Conservation (phyloP, 2,888 invertebrate genomes). For the Xanthia icteritia region DNA sequence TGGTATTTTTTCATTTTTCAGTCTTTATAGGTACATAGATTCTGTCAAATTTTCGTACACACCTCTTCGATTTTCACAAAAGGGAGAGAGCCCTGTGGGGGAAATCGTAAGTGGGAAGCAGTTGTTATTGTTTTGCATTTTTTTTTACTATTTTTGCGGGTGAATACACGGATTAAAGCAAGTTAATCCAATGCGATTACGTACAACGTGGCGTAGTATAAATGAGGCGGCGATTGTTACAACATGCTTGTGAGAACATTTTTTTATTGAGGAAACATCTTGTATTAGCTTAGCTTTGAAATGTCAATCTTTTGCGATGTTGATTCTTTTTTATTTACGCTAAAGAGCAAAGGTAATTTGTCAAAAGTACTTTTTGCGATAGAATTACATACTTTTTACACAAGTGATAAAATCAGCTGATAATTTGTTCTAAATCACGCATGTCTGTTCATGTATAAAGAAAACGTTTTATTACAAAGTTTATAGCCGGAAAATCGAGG, state of each 20-base stretch:
- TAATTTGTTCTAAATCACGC: slow-evolving; percentile 12
- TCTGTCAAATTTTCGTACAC: neutral
- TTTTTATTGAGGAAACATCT: slow-evolving; percentile 61
- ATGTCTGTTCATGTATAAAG: neutral
- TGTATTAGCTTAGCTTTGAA: slow-evolving; percentile 42
- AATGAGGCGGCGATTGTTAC: slow-evolving; percentile 55
- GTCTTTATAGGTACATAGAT: neutral
- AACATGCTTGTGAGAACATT: slow-evolving; percentile 58
- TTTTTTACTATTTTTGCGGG: neutral
- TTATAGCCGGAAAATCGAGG: slow-evolving; percentile 34
- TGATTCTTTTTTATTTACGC: slow-evolving; percentile 24
- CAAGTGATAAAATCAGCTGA: neutral
- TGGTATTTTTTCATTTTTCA: neutral
- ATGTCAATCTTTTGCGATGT: slow-evolving; percentile 36
- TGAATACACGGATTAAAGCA: neutral
- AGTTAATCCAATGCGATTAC: slow-evolving; percentile 32
- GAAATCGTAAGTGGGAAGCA: neutral
- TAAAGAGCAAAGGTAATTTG: slow-evolving; percentile 33
- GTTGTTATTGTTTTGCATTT: neutral
- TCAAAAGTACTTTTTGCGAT: slow-evolving; percentile 13
- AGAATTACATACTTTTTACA: slow-evolving; percentile 15
- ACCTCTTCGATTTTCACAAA: neutral
- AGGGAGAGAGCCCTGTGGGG: neutral
- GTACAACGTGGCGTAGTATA: slow-evolving; percentile 33
- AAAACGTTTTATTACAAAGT: slow-evolving; percentile 28